Evolutionary conservation across 1,140 invertebrate genomes (phyloP), one percentile per base, ranked within the genome.

Genomic region (Myzus persicae): DNA sequence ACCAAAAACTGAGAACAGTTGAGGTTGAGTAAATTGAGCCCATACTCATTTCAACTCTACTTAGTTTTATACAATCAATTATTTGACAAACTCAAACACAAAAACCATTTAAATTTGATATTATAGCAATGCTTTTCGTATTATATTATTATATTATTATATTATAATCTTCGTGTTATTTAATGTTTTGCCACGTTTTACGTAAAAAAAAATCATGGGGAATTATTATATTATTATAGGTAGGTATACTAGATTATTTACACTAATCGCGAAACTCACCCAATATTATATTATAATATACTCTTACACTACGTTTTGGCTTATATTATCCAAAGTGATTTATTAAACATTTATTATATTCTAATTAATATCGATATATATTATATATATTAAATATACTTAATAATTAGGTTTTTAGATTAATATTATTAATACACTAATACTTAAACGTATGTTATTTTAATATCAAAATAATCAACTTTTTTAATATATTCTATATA

Each of bases 11-110:
- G 36, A 24, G 26, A 8, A 93, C 81, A 93, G 91, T 93, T 93
- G 91, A 51, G 38, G 46, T 82, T 38, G 76, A 93, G 81, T 82
- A 82, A 92, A 40, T 44, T 51, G 91, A 93, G 91, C 91, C 91
- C 91, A 31, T 93, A 93, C 91, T 93, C 91, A 20, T 93, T 82
- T 82, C 91, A 93, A 93, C 81, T 93, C 91, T 93, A 51, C 14
- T 38, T 51, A 93, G 91, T 93, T 93, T 93, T 92, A 44, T 31
- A 81, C 24, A 51, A 31, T 31, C 42, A 46, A 1, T 91, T 22
- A 84, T 92, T 93, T 93, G 81, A 48, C 91, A 51, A 82, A 85
- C 91, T 93, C 36, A 42, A 82, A 82, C 44, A 26, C 44, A 92
- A 92, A 91, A n/a, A 67, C 31, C 18, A 7, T 87, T 87, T 87